Conservation (phyloP, 2,113 vertebrate genomes). For the Paradisaea rubra region DNA sequence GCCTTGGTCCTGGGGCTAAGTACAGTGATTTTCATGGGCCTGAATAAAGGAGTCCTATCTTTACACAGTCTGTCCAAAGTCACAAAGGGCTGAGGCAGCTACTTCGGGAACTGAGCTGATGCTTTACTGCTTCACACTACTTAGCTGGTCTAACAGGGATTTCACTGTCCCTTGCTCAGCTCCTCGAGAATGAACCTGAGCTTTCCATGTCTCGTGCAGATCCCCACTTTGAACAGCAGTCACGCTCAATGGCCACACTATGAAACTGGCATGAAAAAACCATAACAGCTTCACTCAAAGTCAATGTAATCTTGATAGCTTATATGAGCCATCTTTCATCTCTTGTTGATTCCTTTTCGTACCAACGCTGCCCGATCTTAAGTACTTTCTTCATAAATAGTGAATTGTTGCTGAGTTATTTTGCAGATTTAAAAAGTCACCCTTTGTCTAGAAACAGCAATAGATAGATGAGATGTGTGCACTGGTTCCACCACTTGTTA, state of each 20-base stretch:
- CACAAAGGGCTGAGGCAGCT: neutral
- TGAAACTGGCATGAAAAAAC: neutral
- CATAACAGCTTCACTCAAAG: neutral
- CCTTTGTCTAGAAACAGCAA: neutral
- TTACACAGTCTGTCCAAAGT: neutral
- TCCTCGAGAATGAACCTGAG: neutral
- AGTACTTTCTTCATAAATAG: neutral
- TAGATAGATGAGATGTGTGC: neutral
- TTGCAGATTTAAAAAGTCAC: neutral
- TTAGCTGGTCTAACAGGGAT: neutral
- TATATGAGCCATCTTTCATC: neutral
- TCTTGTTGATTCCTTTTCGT: neutral
- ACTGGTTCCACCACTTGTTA: neutral
- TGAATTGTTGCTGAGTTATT: neutral
- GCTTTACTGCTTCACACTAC: neutral
- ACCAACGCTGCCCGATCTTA: neutral
- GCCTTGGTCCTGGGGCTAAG: neutral
- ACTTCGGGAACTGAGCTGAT: neutral
- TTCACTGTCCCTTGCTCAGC: neutral
- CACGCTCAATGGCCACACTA: neutral
- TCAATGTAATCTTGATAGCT: neutral
- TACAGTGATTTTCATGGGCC: neutral
- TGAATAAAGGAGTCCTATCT: neutral
- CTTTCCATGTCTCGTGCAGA: neutral
- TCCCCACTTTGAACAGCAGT: rapidly evolving